A percentile compares a stretch with the other conserved stretches of the same genome.
phyloP scores from a whole-genome alignment of 2,113 vertebrate species.

The Haemorhous mexicanus region DNA sequence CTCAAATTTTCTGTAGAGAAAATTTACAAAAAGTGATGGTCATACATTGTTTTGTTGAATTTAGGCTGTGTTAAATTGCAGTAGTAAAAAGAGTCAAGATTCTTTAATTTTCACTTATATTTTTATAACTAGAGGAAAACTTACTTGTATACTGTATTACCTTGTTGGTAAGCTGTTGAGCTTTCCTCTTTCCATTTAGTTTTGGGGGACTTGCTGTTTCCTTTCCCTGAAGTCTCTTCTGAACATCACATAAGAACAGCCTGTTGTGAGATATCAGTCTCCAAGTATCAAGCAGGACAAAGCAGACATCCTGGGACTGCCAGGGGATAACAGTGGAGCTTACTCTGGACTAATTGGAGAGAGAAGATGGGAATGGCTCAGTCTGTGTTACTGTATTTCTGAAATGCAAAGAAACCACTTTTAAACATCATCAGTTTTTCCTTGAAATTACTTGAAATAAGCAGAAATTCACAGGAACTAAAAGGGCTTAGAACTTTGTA shows the following conservation, averaged over 20 bases:
- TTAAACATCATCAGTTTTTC: background rate
- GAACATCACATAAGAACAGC: background rate
- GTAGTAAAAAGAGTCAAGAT: background rate
- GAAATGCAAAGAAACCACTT: background rate
- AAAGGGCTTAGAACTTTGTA: background rate
- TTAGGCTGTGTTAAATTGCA: background rate
- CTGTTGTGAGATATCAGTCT: background rate
- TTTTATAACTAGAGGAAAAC: background rate
- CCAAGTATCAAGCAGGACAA: background rate
- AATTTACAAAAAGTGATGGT: background rate
- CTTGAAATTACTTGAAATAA: background rate
- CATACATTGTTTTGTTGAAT: background rate
- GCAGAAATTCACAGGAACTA: background rate
- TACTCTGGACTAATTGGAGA: background rate
- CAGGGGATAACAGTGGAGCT: accelerated
- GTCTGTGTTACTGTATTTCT: background rate
- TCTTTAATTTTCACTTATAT: background rate
- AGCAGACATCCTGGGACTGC: background rate
- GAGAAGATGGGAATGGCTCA: background rate
- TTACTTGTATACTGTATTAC: accelerated
- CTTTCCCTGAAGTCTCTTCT: background rate
- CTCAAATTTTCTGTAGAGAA: background rate
- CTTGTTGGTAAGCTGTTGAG: background rate
- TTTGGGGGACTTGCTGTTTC: background rate
- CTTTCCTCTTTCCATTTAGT: background rate